Conservation (phyloP, 2,797 vertebrate species). For the Cryptoblepharus egeriae region DNA sequence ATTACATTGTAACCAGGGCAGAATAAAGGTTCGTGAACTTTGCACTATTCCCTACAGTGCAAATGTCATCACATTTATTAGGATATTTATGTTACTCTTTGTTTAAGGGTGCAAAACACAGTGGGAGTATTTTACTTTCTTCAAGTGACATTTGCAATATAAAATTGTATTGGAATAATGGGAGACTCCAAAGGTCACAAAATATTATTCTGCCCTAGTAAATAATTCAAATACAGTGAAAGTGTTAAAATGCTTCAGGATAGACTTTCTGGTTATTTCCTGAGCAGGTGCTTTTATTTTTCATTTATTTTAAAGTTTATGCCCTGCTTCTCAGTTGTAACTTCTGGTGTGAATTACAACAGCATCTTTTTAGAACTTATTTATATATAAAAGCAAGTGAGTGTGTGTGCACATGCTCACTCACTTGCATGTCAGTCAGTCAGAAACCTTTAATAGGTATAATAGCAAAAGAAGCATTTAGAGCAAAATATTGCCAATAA, state of each 20-base stretch:
- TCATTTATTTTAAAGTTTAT: not conserved
- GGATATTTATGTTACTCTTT: constrained; percentile 54
- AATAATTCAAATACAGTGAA: constrained; percentile 55
- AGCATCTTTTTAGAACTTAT: not conserved
- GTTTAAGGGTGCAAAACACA: constrained; percentile 53
- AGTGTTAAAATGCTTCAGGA: constrained; percentile 42
- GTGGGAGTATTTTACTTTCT: constrained; percentile 56
- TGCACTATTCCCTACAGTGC: constrained; percentile 57
- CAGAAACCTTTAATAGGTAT: too few relatives aligned
- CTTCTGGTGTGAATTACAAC: not conserved
- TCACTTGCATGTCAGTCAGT: too few relatives aligned
- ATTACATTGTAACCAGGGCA: constrained; percentile 60
- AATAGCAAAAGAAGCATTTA: too few relatives aligned
- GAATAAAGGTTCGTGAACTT: constrained; percentile 61
- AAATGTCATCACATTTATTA: constrained; percentile 66
- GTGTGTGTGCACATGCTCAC: too few relatives aligned
- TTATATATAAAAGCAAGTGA: not conserved
- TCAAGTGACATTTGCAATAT: constrained; percentile 56
- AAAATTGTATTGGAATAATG: constrained; percentile 40
- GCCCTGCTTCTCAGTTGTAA: not conserved
- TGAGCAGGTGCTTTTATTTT: not conserved
- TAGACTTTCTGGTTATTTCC: constrained; percentile 41
- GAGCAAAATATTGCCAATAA: too few relatives aligned
- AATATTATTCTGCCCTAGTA: constrained; percentile 68
- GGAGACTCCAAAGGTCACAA: constrained; percentile 57